These are phyloP conservation scores for Zootermopsis nevadensis DNA, from an alignment of 2,888 invertebrate genomes.

Conservation along the genomic window DNA sequence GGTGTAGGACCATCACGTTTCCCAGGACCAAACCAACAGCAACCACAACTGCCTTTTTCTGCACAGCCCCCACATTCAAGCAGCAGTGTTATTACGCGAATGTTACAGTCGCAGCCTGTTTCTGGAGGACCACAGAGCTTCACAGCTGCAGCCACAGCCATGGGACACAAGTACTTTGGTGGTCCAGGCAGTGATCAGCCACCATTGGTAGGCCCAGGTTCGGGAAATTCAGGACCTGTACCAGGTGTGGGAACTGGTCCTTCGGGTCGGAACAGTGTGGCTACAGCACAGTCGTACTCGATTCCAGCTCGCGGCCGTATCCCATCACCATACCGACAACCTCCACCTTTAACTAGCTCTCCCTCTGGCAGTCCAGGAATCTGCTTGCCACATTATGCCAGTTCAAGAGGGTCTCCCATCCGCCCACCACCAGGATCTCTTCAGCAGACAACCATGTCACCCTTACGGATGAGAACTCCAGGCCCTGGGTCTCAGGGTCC, in stretches of 20 bases:
- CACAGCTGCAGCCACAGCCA: slow-evolving; percentile 61
- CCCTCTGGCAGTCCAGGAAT: slow-evolving; percentile 47
- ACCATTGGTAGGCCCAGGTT: slow-evolving; percentile 30
- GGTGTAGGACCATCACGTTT: background rate
- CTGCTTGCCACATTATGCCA: slow-evolving; percentile 36
- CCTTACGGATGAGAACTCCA: slow-evolving; percentile 61
- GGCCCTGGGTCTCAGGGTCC: slow-evolving; percentile 54
- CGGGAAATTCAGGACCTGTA: background rate
- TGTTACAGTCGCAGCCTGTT: slow-evolving; percentile 68
- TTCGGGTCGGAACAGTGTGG: background rate
- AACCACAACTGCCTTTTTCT: background rate
- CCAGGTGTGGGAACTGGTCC: slow-evolving; percentile 10
- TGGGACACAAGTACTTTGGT: slow-evolving; percentile 63
- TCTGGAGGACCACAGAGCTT: slow-evolving; percentile 60
- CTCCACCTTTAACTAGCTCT: slow-evolving; percentile 53
- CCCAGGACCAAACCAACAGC: slow-evolving; percentile 14
- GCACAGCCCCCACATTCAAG: slow-evolving; percentile 33
- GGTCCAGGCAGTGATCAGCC: slow-evolving; percentile 41
- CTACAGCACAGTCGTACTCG: slow-evolving; percentile 29
- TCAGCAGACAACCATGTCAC: slow-evolving; percentile 55
- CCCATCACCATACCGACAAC: slow-evolving; percentile 57
- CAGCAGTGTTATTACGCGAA: slow-evolving; percentile 68
- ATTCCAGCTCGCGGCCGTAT: slow-evolving; percentile 42
- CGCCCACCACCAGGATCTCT: slow-evolving; percentile 31
- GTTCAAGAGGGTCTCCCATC: slow-evolving; percentile 11